Base-by-base conservation (phyloP, 2,888 invertebrate genomes). In the Tillus elongatus region DNA sequence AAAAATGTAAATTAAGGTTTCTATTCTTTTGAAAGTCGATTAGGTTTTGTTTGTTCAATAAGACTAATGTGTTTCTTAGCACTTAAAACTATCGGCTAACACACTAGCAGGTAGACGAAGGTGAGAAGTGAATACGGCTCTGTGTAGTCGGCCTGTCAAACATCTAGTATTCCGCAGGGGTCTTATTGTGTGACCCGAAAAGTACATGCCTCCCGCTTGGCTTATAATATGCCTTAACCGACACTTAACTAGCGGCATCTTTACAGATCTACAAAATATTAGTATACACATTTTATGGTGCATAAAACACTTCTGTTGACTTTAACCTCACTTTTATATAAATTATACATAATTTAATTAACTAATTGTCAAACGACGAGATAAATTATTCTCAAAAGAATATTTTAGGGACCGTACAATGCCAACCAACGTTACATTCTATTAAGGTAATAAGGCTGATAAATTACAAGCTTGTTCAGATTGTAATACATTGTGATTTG, bases 221-320 rank as follows among this genome's bases (percentile, higher is more conserved):
- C 55, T 52, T 57, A 56, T 61, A 63, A 63, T 61, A 61, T 55
- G 59, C 56, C 60, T 56, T 59, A 60, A 60, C 62, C 57, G 59
- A 61, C 59, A 60, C 59, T 57, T 60, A 58, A 61, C 56, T 54
- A 58, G 56, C 60, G 62, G 58, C 56, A 54, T 50, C 50, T 50
- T 49, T 54, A 58, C 59, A 60, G 61, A 57, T 54, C n/a, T 53
- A 56, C 55, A 58, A 59, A 59, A 60, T 60, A 58, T 55, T 54
- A 50, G 52, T 54, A 52, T 55, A 54, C 49, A 52, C 53, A 50
- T 52, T 53, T 57, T 51, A 46, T 39, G 42, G 47, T 48, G 47
- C 50, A 48, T 49, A 51, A 45, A 41, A 41, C 44, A 36, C 46
- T 43, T 36, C 43, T 52, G 50, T 52, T 52, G 52, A 52, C 50